Evolutionary conservation across 2,113 vertebrate genomes (phyloP), one percentile per base, ranked within the genome.

Genomic region (Ahaetulla prasina): DNA sequence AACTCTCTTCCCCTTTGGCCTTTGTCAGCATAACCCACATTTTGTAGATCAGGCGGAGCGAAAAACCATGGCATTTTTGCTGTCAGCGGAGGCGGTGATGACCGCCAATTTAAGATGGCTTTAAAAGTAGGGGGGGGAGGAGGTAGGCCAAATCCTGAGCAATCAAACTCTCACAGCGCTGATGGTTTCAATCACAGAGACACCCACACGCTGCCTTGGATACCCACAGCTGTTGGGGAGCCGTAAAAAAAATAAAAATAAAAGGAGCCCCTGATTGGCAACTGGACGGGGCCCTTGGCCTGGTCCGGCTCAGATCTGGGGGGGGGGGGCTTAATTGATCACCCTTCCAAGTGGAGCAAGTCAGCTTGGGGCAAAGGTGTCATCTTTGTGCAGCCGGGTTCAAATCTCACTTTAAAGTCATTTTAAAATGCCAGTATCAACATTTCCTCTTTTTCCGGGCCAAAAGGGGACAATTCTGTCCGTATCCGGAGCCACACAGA

Each of bases 341-440:
- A 1, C 16, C 16, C 2, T 20, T 39, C 68, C 6, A 35, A 20
- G 16, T 39, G 7, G n/a, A 74, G 68, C 68, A 6, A 6, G 60
- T 12, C 1, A 68, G 10, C 4, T 57, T 57, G 1, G 68, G n/a
- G 2, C 14, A 74, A 68, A 74, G 68, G 1, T 16, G n/a, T 39
- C n/a, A 1, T n/a, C 16, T 0, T 2, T 3, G n/a, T 0, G 63
- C n/a, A 35, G 63, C 63, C 2, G 30, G n/a, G 16, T 74, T 74
- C 16, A 20, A 74, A 74, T 74, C n/a, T 63, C 3, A 63, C 27
- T 60, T 60, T 11, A 55, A 55, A 55, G 22, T 10, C 60, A 12
- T 63, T 63, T 63, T 30, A 30, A n/a, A 68, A 68, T 6, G 30
- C 30, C 60, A 68, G 4, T 0, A 4, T n/a, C 30, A 14, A 68